phyloP scores from a whole-genome alignment of 2,113 vertebrate species.

The Zosterops hypoxanthus region DNA sequence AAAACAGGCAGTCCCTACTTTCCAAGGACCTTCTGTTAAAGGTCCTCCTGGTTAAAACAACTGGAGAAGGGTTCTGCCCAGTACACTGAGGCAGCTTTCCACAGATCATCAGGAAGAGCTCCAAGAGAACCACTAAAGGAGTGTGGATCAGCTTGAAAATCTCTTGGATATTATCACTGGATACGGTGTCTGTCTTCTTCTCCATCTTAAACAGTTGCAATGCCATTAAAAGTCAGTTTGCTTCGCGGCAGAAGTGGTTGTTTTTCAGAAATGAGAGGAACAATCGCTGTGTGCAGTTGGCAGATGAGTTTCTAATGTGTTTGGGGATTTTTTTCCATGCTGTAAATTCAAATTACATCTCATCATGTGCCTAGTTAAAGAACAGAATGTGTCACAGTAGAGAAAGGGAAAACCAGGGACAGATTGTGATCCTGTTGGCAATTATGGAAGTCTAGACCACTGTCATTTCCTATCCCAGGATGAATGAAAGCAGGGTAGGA shows the following conservation, averaged over 20 bases:
- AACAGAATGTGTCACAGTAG: constrained; percentile 40
- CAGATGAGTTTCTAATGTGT: constrained; percentile 55
- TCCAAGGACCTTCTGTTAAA: background rate
- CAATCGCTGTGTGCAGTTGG: background rate
- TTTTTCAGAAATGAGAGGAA: constrained; percentile 38
- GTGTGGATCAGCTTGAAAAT: background rate
- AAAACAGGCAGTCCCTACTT: background rate
- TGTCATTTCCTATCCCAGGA: background rate
- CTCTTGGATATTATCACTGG: background rate
- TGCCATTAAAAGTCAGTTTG: constrained; percentile 27
- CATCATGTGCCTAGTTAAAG: constrained; percentile 57
- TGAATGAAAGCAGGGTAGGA: background rate
- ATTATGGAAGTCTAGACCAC: background rate
- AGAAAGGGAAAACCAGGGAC: constrained; percentile 5
- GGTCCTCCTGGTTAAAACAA: background rate
- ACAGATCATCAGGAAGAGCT: background rate
- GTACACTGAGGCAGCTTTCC: background rate
- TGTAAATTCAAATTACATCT: constrained; percentile 65
- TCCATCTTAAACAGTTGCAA: background rate
- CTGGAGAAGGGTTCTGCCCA: background rate
- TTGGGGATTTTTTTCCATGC: constrained; percentile 24
- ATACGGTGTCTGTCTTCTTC: background rate
- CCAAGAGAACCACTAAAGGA: background rate
- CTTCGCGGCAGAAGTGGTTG: constrained; percentile 16
- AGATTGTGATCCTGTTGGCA: constrained; percentile 20